Conservation (phyloP, 2,113 vertebrate genomes). For the Bettongia penicillata region DNA sequence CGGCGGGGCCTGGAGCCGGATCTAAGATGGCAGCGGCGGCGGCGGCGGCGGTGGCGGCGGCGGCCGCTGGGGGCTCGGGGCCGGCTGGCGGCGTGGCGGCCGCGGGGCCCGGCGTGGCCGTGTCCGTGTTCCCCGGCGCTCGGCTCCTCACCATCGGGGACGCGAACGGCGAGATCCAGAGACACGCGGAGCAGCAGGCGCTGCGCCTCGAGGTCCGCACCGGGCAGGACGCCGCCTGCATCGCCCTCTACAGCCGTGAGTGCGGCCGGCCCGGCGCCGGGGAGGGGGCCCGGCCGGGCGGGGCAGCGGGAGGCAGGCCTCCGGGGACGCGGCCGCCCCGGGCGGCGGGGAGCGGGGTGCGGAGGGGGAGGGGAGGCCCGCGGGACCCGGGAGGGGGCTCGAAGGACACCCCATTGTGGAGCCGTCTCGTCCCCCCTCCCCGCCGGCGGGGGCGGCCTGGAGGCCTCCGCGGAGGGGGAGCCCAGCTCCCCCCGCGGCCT, state of each 20-base stretch:
- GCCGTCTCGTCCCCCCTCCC: not conserved
- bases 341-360: not conserved
- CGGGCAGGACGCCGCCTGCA: conserved; percentile 90
- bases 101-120: conserved; percentile 84
- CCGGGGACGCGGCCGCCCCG: too few relatives aligned
- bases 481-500: not conserved
- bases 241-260: conserved; percentile 91
- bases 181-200: conserved; percentile 95
- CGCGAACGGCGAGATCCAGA: conserved; percentile 96
- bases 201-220: conserved; percentile 92
- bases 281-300: not conserved
- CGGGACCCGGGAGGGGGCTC: not conserved
- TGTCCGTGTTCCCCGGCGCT: conserved; percentile 95
- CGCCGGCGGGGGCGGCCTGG: not conserved
- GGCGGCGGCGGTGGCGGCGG: conserved; percentile 58
- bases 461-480: not conserved
- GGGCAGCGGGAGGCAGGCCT: not conserved
- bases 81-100: conserved; percentile 56
- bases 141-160: conserved; percentile 96
- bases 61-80: conserved; percentile 40
- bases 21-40: conserved; percentile 75
- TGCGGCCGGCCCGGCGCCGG: conserved; percentile 70
- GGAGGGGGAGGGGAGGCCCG: not conserved
- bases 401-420: not conserved
- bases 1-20: conserved; percentile 67